These are phyloP conservation scores for Drosophila merina DNA, from an alignment of 2,888 invertebrate genomes.

Conservation along the genomic window DNA sequence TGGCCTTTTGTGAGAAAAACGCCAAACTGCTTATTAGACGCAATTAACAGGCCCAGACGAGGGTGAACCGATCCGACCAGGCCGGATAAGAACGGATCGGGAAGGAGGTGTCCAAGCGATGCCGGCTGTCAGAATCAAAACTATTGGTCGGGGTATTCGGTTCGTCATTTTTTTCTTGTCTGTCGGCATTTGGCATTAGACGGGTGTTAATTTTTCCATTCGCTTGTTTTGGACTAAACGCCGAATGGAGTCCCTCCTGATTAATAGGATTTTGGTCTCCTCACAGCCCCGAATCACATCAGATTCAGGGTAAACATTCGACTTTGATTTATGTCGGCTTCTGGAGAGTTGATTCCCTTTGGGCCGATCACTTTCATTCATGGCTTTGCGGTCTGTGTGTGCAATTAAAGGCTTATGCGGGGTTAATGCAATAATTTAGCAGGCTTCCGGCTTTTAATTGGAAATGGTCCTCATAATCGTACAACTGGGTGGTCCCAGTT, in stretches of 20 bases:
- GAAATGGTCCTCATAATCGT: conserved; percentile 39
- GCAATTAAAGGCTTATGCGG: conserved; percentile 74
- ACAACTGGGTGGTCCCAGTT: conserved; percentile 61
- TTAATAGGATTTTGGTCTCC: conserved; percentile 74
- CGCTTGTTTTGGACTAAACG: conserved; percentile 35
- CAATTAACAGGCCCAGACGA: conserved; percentile 71
- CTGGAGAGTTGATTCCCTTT: not conserved
- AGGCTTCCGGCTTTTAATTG: conserved; percentile 77
- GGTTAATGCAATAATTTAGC: conserved; percentile 73
- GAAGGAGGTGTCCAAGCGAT: conserved; percentile 10
- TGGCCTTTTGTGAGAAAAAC: conserved; percentile 79
- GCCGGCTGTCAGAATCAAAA: conserved; percentile 62
- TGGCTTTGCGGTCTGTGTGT: conserved; percentile 25
- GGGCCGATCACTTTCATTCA: conserved; percentile 49
- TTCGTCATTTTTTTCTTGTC: conserved; percentile 59
- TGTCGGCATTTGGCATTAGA: conserved; percentile 76
- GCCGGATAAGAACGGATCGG: conserved; percentile 11
- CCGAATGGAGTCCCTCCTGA: conserved; percentile 56
- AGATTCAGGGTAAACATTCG: conserved; percentile 22
- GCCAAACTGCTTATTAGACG: conserved; percentile 79
- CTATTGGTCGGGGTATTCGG: conserved; percentile 49
- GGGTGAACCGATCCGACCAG: conserved; percentile 1
- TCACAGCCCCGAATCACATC: conserved; percentile 43
- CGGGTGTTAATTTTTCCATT: conserved; percentile 66
- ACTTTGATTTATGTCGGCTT: conserved; percentile 64